Evolutionary conservation across 2,113 vertebrate species (phyloP).

Genomic region (Psammodynastes pulverulentus): DNA sequence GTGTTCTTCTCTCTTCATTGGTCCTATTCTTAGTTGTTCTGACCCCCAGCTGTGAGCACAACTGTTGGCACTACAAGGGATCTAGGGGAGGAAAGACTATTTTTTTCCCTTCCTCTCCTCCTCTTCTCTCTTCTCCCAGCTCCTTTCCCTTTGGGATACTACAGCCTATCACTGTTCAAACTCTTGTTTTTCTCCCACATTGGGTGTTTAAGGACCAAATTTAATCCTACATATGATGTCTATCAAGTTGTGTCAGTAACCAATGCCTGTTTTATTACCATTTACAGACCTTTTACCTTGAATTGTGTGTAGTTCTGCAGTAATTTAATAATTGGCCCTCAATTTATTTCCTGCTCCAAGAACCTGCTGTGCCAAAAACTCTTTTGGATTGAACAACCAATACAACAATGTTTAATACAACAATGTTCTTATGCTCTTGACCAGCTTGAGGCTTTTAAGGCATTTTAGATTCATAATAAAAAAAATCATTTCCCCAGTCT

Average conservation of each 20-base stretch:
- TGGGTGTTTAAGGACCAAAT: not conserved
- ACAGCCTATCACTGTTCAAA: not conserved
- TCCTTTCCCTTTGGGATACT: not conserved
- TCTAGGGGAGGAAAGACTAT: not conserved
- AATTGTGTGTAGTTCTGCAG: not conserved
- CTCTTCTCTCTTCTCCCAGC: not conserved
- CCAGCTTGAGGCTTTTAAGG: not conserved
- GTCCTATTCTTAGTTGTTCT: not conserved
- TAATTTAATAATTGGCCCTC: not conserved
- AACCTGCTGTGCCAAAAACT: not conserved
- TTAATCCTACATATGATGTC: not conserved
- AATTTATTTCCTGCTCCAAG: not conserved
- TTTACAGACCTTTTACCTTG: not conserved
- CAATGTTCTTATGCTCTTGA: not conserved
- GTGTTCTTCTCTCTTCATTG: not conserved
- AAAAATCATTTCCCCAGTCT: not conserved
- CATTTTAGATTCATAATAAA: not conserved
- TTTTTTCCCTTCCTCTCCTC: not conserved
- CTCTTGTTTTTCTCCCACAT: not conserved
- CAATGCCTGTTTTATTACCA: not conserved
- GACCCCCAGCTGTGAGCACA: not conserved
- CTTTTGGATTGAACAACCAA: not conserved
- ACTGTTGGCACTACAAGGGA: not conserved
- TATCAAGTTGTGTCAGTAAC: not conserved
- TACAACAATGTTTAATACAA: not conserved